These are phyloP conservation scores for Lacanobia oleracea DNA, from an alignment of 2,888 invertebrate species.

Conservation along the genomic window DNA sequence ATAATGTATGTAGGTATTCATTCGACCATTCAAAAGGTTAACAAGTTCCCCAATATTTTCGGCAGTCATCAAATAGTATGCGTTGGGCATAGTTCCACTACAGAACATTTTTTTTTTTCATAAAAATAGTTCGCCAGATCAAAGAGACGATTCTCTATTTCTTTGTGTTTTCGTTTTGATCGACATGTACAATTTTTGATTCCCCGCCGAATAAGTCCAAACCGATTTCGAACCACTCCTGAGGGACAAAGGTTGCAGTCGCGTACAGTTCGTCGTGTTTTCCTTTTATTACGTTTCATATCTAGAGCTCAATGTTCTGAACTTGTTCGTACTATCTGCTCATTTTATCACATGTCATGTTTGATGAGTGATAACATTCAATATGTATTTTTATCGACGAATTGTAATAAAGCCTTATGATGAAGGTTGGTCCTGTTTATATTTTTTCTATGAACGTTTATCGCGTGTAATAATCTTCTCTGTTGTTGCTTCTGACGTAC, in stretches of 20 bases:
- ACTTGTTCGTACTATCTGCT: conserved; percentile 55
- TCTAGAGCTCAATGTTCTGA: conserved; percentile 46
- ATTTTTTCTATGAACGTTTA: conserved; percentile 55
- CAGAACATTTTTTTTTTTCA: conserved; percentile 14
- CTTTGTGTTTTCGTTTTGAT: conserved; percentile 21
- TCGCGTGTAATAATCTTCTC: conserved; percentile 66
- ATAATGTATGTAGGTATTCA: not conserved
- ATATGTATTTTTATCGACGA: conserved; percentile 76
- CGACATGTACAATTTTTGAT: conserved; percentile 39
- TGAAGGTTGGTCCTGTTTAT: conserved; percentile 62
- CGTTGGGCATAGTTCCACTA: conserved; percentile 4
- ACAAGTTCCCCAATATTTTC: conserved; percentile 3
- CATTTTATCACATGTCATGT: conserved; percentile 69
- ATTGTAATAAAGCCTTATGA: conserved; percentile 71
- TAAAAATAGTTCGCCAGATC: conserved; percentile 15
- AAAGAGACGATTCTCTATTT: conserved; percentile 27
- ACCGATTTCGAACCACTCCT: conserved; percentile 35
- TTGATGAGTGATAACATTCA: conserved; percentile 75
- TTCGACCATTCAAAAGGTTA: conserved; percentile 13
- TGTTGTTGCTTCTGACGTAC: conserved; percentile 72
- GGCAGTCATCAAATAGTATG: not conserved
- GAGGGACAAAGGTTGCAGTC: conserved; percentile 32
- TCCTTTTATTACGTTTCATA: conserved; percentile 34
- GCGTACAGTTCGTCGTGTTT: conserved; percentile 13
- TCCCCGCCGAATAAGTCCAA: conserved; percentile 38